Percentiles rank a stretch among this genome's conserved stretches.
Conservation (phyloP, 1,140 invertebrate genomes). For the Cyclargus thomasi region DNA sequence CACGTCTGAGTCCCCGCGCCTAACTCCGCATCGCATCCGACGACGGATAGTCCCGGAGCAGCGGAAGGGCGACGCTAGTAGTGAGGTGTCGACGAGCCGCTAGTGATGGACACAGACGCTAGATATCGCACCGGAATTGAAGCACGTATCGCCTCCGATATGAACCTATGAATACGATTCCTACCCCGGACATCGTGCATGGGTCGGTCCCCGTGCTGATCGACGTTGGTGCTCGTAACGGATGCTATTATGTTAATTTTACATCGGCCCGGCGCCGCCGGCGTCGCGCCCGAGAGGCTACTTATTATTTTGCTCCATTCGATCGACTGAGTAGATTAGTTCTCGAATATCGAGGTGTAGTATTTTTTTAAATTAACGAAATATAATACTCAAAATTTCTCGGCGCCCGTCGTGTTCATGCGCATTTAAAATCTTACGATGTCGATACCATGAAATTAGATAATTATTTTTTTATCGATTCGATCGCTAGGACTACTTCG, state of each 20-base stretch:
- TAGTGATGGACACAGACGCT: background rate
- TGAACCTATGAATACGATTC: background rate
- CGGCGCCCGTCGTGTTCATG: constrained; percentile 33
- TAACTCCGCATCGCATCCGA: too few species aligned
- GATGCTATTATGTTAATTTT: background rate
- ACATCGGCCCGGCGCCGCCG: constrained; percentile 18
- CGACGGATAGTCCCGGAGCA: background rate
- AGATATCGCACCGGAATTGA: background rate
- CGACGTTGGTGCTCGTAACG: constrained; percentile 4
- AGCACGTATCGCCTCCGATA: background rate
- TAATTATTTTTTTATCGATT: constrained; percentile 16
- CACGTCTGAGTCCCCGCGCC: constrained; percentile 53
- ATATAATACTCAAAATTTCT: constrained; percentile 53
- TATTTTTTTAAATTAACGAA: constrained; percentile 40
- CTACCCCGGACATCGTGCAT: constrained; percentile 3
- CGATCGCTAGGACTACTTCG: background rate
- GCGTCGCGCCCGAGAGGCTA: constrained; percentile 60
- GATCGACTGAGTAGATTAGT: constrained; percentile 73
- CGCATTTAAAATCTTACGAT: constrained; percentile 23
- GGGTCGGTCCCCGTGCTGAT: background rate
- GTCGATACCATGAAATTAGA: constrained; percentile 24
- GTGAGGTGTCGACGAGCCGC: background rate
- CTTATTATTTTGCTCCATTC: constrained; percentile 66
- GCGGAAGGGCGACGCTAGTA: background rate
- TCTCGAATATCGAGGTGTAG: constrained; percentile 53